Conservation (phyloP, 2,888 invertebrate species). For the Ormyrus rosae region DNA sequence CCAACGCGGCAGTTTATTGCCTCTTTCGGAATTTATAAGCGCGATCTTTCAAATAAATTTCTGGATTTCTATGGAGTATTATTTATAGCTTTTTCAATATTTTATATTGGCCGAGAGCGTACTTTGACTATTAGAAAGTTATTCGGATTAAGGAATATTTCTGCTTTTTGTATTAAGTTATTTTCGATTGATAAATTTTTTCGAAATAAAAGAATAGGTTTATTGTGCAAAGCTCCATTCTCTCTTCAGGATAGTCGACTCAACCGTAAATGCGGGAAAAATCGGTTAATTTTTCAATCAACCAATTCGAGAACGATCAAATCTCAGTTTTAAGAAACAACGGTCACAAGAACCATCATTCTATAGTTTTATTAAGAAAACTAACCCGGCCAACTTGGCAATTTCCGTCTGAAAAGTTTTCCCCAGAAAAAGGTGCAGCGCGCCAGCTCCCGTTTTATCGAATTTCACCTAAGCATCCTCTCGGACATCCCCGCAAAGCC, state of each 20-base stretch:
- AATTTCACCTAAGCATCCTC: slow-evolving; percentile 22
- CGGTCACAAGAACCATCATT: too few species aligned
- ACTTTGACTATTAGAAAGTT: slow-evolving; percentile 27
- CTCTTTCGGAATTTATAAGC: slow-evolving; percentile 30
- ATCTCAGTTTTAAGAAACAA: too few species aligned
- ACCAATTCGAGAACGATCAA: too few species aligned
- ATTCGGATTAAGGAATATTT: slow-evolving; percentile 23
- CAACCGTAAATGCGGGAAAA: too few species aligned
- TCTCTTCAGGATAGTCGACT: too few species aligned
- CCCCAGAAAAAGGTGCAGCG: too few species aligned
- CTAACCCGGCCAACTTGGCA: too few species aligned
- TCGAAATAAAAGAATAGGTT: neutral
- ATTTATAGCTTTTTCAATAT: neutral
- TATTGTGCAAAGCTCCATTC: too few species aligned
- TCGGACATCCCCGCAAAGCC: neutral
- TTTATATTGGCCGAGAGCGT: neutral
- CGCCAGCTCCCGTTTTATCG: slow-evolving; percentile 15
- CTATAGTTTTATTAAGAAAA: too few species aligned
- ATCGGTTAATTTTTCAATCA: too few species aligned
- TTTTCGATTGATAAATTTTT: slow-evolving; percentile 32
- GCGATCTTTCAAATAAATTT: slow-evolving; percentile 46
- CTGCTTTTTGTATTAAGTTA: slow-evolving; percentile 29
- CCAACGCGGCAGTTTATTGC: slow-evolving; percentile 27
- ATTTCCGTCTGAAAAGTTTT: too few species aligned
- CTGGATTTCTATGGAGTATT: slow-evolving; percentile 11